Base-by-base conservation (phyloP, 2,888 invertebrate genomes). In the Euzetes globulus region DNA sequence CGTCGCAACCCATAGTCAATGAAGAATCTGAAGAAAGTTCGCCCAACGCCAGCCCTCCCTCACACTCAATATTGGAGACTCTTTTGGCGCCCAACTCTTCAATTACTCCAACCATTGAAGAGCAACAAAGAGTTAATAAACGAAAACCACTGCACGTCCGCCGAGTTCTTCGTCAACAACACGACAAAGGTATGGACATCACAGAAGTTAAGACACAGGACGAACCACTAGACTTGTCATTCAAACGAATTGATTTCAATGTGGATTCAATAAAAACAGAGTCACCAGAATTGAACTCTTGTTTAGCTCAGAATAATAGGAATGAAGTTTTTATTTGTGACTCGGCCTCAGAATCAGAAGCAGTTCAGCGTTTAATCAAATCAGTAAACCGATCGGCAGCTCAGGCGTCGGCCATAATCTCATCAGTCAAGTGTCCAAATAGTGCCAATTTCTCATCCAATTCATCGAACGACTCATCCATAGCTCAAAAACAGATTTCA, bases 361-460 rank as follows among this genome's bases (percentile, higher is more conserved):
- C 72, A 17, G 41, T 72, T 1, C 72, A 72, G n/a, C 50, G 55
- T 29, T 29, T 72, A 41, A 72, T 72, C 25, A 72, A 72, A n/a
- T 72, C 72, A 4, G 72, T 72, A 17, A 58, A 72, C n/a, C 55
- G 25, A 41, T 72, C 72, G 29, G 72, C 72, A 52, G 72, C 72
- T 25, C 72, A 72, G 72, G 72, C 72, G 1, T 52, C 72, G 37
- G 52, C 72, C 19, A 72, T 72, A 11, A 72, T 72, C 9, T 52
- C 72, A 22, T 52, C 72, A 6, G 50, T 72, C 72, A 72, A 50
- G 22, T 70, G 45, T 70, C 47, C 70, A 25, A 70, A 45, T 22
- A 45, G 25, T 70, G 41, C n/a, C 45, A 68, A 68, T 41, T 70
- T 41, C 22, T 33, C 41, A 37, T 70, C 45, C 5, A 41, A 70